Base-by-base conservation (phyloP, 2,113 vertebrate species). In the Gila orcuttii region DNA sequence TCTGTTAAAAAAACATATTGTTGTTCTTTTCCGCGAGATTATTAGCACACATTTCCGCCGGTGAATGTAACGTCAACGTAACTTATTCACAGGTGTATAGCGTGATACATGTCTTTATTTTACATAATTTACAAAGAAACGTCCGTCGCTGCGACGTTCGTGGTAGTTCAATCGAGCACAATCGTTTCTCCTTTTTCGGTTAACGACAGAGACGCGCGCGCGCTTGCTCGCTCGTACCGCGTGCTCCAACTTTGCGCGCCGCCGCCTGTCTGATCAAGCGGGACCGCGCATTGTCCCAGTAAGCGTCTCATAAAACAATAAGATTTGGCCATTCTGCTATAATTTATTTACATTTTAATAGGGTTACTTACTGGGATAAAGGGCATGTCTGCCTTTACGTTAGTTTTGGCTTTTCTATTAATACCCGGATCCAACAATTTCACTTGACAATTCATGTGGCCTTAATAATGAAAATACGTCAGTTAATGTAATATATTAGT, bases 111-210 rank as follows among this genome's bases (percentile, higher is more conserved):
- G 86, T 92, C 84, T 90, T 73, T 55, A 73, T 19, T 83, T 73
- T 28, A 90, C 91, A 91, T 90, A 81, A 91, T 93, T 90, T 86
- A 92, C 89, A 92, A 76, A 69, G 86, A 81, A 86, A 52, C 78
- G 62, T 59, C 64, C 50, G 52, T 86, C 77, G 77, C 50, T 57
- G 79, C 42, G 21, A 45, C 62, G 62, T 69, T 68, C 79, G 50
- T 19, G 50, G 31, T 59, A 42, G 81, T 71, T 83, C 21, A 57
- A 28, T 42, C 81, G 81, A 45, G 74, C 57, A 75, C 64, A 36
- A 52, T 23, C 33, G 78, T 19, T 81, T 47, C 3, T 76, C 57
- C 17, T 64, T 82, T 86, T 28, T 69, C 39, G 9, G 77, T 86
- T 81, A 59, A 55, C 31, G 23, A 83, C 50, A 57, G 66, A 83